A percentile compares a stretch with the other conserved stretches of the same genome.
These are phyloP conservation scores for Odontesthes bonariensis DNA, from an alignment of 2,113 vertebrate genomes.

Conservation along the genomic window DNA sequence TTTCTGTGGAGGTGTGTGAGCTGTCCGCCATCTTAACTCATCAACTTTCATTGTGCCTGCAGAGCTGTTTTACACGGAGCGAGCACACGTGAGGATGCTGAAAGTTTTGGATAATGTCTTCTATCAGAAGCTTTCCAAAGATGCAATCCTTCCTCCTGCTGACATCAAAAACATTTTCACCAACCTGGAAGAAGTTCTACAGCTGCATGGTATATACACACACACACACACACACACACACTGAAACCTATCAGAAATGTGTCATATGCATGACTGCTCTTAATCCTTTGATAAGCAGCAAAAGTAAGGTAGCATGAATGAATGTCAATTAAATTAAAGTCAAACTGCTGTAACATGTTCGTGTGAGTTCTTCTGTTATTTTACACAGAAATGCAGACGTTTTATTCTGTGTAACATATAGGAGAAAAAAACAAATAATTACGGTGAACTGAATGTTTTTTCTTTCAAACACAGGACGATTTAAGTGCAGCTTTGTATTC, in stretches of 20 bases:
- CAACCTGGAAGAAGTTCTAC: conserved; percentile 95
- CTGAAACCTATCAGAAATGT: background rate
- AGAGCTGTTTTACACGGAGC: conserved; percentile 96
- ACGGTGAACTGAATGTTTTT: no score
- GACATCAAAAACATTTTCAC: conserved; percentile 95
- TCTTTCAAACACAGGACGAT: background rate
- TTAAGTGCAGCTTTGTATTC: no score
- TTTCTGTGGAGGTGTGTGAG: background rate
- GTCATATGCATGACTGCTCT: background rate
- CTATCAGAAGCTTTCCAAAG: conserved; percentile 92
- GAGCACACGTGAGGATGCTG: conserved; percentile 93
- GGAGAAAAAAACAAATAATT: no score
- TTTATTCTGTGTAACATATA: no score
- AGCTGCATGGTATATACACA: conserved; percentile 87
- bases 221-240: background rate
- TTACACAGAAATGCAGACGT: background rate
- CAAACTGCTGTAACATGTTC: background rate
- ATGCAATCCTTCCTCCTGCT: conserved; percentile 88
- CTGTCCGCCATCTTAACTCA: background rate
- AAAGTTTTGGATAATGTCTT: conserved; percentile 94
- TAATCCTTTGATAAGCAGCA: background rate
- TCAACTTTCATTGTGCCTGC: conserved; percentile 23
- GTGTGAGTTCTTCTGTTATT: conserved; percentile 1
- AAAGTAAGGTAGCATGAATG: background rate
- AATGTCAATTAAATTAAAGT: background rate